Percentiles rank a stretch among this genome's conserved stretches.
phyloP scores from a whole-genome alignment of 2,888 invertebrate genomes.

The Physocephala rufipes region DNA sequence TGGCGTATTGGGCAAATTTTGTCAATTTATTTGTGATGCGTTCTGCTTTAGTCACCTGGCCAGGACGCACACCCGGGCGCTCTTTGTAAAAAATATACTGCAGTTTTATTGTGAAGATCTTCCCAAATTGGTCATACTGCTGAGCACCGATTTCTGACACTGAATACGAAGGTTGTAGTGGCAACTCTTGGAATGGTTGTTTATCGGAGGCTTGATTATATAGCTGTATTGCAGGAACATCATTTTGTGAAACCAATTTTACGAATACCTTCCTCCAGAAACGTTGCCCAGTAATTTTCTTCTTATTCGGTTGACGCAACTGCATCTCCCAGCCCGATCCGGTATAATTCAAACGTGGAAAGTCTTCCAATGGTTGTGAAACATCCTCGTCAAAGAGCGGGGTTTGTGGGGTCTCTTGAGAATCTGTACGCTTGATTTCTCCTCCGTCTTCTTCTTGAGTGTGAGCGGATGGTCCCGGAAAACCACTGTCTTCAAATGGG shows the following conservation, averaged over 20 bases:
- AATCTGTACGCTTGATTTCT: constrained; percentile 68
- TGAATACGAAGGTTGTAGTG: constrained; percentile 93
- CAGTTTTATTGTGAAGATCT: constrained; percentile 95
- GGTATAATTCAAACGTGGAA: constrained; percentile 79
- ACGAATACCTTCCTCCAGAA: constrained; percentile 99
- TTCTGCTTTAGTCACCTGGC: constrained; percentile 93
- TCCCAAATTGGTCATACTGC: constrained; percentile 98
- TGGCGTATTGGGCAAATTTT: constrained; percentile 93
- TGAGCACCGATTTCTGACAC: constrained; percentile 95
- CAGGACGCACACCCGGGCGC: constrained; percentile 93
- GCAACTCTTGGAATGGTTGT: constrained; percentile 94
- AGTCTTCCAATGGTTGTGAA: constrained; percentile 90
- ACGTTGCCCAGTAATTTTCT: constrained; percentile 92
- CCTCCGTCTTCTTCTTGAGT: constrained; percentile 45
- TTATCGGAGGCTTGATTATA: constrained; percentile 84
- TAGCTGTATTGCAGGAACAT: constrained; percentile 86
- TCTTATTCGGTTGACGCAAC: constrained; percentile 93
- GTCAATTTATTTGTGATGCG: constrained; percentile 89
- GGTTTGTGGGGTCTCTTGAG: constrained; percentile 87
- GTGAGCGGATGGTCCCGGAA: constrained; percentile 52
- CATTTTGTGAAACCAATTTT: constrained; percentile 79
- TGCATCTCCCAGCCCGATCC: constrained; percentile 98
- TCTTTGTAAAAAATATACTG: constrained; percentile 99
- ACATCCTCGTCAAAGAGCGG: constrained; percentile 94
- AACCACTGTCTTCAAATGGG: constrained; percentile 71